Conservation (phyloP, 2,113 vertebrate species). For the Gorsachius goisagi region DNA sequence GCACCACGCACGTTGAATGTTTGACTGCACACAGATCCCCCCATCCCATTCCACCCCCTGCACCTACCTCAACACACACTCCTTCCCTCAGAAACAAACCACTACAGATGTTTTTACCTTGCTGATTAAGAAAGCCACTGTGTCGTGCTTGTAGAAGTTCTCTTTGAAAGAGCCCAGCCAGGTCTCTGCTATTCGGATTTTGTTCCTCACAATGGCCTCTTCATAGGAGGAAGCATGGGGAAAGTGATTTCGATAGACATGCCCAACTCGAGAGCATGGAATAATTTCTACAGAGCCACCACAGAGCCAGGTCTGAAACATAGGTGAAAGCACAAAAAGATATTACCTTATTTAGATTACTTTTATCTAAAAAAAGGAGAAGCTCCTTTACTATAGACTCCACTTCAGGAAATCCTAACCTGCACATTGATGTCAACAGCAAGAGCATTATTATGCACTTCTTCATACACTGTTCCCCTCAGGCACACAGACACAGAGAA, state of each 20-base stretch:
- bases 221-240: conserved; percentile 59
- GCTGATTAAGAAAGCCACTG: conserved; percentile 79
- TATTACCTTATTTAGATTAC: background rate
- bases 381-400: background rate
- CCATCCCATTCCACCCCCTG: background rate
- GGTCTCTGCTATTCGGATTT: conserved; percentile 84
- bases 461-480: background rate
- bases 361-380: background rate
- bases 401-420: background rate
- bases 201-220: conserved; percentile 79
- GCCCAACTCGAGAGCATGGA: conserved; percentile 88
- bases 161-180: conserved; percentile 87
- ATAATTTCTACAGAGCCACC: conserved; percentile 89
- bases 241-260: conserved; percentile 70
- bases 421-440: background rate
- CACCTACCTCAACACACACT: background rate
- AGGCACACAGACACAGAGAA: background rate
- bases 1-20: background rate
- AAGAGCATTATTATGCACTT: background rate
- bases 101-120: conserved; percentile 72
- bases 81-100: background rate
- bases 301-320: conserved; percentile 87
- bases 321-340: background rate
- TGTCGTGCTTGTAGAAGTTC: conserved; percentile 84
- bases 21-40: background rate